Conservation (phyloP, 2,888 invertebrate genomes). For the Coelogynopora nodosa region DNA sequence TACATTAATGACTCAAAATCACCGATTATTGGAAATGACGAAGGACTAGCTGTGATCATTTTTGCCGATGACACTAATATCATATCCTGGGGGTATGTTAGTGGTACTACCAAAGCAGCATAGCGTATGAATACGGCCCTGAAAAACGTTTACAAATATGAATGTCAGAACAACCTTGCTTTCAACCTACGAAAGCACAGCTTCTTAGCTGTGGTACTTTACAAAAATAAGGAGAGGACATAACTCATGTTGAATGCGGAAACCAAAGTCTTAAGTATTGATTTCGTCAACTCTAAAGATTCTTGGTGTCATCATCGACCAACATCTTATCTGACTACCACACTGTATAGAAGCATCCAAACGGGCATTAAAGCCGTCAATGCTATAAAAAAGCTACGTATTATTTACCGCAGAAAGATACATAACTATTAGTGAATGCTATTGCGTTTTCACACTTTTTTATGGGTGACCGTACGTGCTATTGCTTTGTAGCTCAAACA, state of each 20-base stretch:
- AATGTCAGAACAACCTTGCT: background rate
- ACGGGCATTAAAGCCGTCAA: background rate
- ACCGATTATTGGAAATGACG: conserved; percentile 23
- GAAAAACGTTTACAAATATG: background rate
- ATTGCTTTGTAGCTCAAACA: background rate
- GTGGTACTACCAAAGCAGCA: conserved; percentile 22
- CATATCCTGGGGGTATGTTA: background rate
- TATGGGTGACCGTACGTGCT: background rate
- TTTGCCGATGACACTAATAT: background rate
- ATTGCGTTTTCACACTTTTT: background rate
- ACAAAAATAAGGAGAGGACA: background rate
- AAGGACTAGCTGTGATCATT: background rate
- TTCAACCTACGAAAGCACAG: background rate
- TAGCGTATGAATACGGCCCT: conserved; percentile 11
- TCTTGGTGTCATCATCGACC: background rate
- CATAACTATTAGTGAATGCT: background rate
- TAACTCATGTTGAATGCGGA: background rate
- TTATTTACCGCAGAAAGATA: background rate
- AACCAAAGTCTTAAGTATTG: background rate
- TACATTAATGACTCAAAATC: conserved; percentile 12
- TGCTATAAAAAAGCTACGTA: background rate
- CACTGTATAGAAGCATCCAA: background rate
- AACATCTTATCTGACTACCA: background rate
- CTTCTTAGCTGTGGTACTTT: background rate
- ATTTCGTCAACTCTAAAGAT: background rate